Percentiles rank a stretch among this genome's conserved stretches.
Conservation (phyloP, 2,113 vertebrate genomes). For the Aleadryas rufinucha region DNA sequence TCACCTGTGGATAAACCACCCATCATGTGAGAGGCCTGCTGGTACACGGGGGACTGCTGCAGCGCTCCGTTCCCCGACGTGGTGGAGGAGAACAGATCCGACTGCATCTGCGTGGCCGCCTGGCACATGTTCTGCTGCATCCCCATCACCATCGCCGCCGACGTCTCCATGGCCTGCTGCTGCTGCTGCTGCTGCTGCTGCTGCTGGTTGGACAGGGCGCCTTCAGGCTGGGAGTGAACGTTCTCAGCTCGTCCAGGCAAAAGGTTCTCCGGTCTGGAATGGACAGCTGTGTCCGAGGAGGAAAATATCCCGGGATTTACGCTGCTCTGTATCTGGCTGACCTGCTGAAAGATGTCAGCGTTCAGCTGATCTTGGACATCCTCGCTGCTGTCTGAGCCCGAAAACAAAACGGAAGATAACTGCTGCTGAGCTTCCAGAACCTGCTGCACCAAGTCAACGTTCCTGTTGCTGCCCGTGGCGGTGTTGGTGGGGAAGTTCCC, state of each 20-base stretch:
- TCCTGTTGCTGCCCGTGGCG: conserved; percentile 66
- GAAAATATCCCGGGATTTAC: conserved; percentile 75
- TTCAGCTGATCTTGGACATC: conserved; percentile 80
- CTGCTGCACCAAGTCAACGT: conserved; percentile 78
- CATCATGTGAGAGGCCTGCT: conserved; percentile 76
- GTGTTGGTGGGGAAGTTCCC: conserved; percentile 78
- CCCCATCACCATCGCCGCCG: conserved; percentile 79
- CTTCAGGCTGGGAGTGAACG: conserved; percentile 79
- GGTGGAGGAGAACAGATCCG: conserved; percentile 84
- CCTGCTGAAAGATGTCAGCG: conserved; percentile 81
- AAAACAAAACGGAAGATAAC: conserved; percentile 80
- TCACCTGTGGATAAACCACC: conserved; percentile 64
- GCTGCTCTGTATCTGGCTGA: conserved; percentile 76
- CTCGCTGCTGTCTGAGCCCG: conserved; percentile 72
- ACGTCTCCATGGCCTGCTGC: conserved; percentile 85
- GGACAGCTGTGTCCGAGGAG: conserved; percentile 71
- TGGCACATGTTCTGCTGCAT: conserved; percentile 81
- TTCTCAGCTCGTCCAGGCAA: conserved; percentile 72
- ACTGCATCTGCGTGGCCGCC: conserved; percentile 78
- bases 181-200: conserved; percentile 81
- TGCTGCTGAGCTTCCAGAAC: conserved; percentile 82
- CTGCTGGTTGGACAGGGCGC: conserved; percentile 80
- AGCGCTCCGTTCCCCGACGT: conserved; percentile 71
- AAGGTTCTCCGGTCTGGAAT: conserved; percentile 72
- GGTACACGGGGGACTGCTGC: conserved; percentile 78